Evolutionary conservation across 1,140 invertebrate genomes (phyloP).

Genomic region (Orchesella cincta): DNA sequence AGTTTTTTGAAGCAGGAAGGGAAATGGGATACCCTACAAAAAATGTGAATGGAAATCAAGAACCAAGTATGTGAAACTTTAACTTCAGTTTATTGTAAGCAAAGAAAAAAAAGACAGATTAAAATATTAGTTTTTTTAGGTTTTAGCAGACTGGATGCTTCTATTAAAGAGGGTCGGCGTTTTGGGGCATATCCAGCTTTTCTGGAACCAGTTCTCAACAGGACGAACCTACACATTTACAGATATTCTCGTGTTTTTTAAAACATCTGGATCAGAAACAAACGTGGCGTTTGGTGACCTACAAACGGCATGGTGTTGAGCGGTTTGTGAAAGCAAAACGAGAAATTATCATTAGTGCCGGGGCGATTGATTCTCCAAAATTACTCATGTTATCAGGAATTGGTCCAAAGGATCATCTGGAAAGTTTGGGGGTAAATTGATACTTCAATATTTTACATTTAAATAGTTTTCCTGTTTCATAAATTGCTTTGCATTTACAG

Average conservation of each 20-base stretch:
- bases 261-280: background rate
- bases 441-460: background rate
- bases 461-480: background rate
- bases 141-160: conserved; percentile 66
- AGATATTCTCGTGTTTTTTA: conserved; percentile 65
- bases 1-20: conserved; percentile 82
- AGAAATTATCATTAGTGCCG: conserved; percentile 55
- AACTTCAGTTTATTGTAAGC: background rate
- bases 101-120: background rate
- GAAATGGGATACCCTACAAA: conserved; percentile 84
- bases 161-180: conserved; percentile 68
- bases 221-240: conserved; percentile 67
- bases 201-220: conserved; percentile 65
- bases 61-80: conserved; percentile 63
- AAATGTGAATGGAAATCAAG: conserved; percentile 86
- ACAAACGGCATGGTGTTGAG: conserved; percentile 29
- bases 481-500: conserved; percentile 25
- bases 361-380: conserved; percentile 44
- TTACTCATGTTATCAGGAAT: conserved; percentile 59
- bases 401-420: conserved; percentile 57
- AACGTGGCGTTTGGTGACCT: conserved; percentile 43
- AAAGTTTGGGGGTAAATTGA: conserved; percentile 49
- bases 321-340: conserved; percentile 44
- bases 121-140: conserved; percentile 54
- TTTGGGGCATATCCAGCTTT: conserved; percentile 74